Percentiles rank a stretch among this genome's conserved stretches.
Evolutionary conservation across 1,140 invertebrate genomes (phyloP).

Genomic region (Nasonia giraulti): DNA sequence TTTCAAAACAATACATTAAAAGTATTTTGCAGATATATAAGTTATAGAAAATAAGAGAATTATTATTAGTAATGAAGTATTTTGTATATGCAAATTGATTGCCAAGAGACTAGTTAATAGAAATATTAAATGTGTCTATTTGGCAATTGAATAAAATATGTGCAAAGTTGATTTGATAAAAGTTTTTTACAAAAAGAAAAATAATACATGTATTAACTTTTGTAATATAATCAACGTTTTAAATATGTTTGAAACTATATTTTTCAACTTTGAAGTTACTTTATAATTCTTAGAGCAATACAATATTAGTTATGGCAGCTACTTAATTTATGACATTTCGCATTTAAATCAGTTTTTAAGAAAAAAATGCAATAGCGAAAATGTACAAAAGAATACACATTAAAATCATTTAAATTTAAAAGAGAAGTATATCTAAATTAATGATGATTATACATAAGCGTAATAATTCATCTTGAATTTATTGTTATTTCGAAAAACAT

Average conservation of each 20-base stretch:
- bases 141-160: not conserved
- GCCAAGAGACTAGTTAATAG: no score
- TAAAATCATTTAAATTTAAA: not conserved
- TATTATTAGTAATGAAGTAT: no score
- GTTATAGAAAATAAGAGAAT: no score
- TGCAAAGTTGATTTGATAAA: not conserved
- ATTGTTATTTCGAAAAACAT: not conserved
- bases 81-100: no score
- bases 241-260: no score
- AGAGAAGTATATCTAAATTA: not conserved
- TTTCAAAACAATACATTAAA: no score
- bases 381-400: not conserved
- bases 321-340: not conserved
- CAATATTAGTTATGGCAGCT: not conserved
- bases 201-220: not conserved
- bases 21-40: no score
- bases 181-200: not conserved
- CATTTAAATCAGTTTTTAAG: not conserved
- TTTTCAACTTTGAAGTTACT: no score
- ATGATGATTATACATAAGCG: not conserved
- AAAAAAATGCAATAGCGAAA: no score
- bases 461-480: not conserved
- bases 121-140: not conserved
- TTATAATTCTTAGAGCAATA: not conserved
- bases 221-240: not conserved